Percentiles rank a stretch among this genome's conserved stretches.
Conservation (phyloP, 2,797 vertebrate genomes). For the Erethizon dorsatum region DNA sequence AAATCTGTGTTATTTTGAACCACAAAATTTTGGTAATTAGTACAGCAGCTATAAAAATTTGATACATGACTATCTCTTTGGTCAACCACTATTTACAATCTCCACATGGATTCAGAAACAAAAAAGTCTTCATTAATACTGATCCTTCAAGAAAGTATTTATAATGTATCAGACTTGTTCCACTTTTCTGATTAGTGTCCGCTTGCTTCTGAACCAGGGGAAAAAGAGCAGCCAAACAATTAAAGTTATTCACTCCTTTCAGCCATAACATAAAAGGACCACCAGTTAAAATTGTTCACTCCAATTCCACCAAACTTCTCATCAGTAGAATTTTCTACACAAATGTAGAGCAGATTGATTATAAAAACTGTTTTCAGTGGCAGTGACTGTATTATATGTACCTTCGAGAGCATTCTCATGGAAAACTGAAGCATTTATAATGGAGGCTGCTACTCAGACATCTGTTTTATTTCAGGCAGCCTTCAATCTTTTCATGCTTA, state of each 20-base stretch:
- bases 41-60: not conserved
- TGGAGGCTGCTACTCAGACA: not conserved
- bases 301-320: not conserved
- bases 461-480: constrained; percentile 26
- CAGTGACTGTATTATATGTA: not conserved
- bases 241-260: not conserved
- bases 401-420: not conserved
- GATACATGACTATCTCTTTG: not conserved
- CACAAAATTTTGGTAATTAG: not conserved
- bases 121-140: not conserved
- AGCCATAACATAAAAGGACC: not conserved
- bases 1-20: not conserved
- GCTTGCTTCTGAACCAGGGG: not conserved
- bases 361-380: not conserved
- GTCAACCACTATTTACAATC: not conserved
- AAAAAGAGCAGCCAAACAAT: not conserved
- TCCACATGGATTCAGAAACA: not conserved
- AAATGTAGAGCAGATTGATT: constrained; percentile 21
- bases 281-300: not conserved
- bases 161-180: not conserved
- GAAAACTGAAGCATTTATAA: not conserved
- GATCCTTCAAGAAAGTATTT: not conserved
- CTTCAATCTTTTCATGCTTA: not conserved
- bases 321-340: constrained; percentile 12
- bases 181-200: not conserved